Percentiles rank a stretch among this genome's conserved stretches.
Evolutionary conservation across 1,140 invertebrate species (phyloP).

Genomic region (Polypedilum vanderplanki): DNA sequence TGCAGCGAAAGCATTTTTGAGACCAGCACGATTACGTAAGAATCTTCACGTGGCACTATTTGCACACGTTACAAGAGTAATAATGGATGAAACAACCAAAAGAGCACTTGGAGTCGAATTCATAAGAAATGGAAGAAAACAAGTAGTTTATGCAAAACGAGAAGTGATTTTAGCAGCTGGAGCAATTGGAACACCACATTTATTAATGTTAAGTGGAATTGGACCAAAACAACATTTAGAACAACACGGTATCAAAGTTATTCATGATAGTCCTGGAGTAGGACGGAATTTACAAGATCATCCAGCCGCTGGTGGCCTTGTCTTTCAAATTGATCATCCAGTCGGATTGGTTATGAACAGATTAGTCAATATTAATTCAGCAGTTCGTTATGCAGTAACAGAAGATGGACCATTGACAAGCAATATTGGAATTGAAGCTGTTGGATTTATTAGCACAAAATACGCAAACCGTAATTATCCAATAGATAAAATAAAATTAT

Average conservation of each 20-base stretch:
- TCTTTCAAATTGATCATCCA: slow-evolving; percentile 72
- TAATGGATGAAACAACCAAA: slow-evolving; percentile 63
- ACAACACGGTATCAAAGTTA: slow-evolving; percentile 57
- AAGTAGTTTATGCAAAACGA: slow-evolving; percentile 59
- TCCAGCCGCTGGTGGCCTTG: slow-evolving; percentile 69
- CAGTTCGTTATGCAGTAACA: slow-evolving; percentile 64
- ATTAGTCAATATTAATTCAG: slow-evolving; percentile 68
- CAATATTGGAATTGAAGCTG: slow-evolving; percentile 72
- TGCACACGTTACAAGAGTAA: slow-evolving; percentile 66
- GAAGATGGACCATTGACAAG: slow-evolving; percentile 76
- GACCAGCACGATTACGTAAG: slow-evolving; percentile 61
- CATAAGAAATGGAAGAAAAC: slow-evolving; percentile 55
- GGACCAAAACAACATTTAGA: slow-evolving; percentile 65
- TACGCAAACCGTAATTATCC: slow-evolving; percentile 66
- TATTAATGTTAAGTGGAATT: slow-evolving; percentile 80
- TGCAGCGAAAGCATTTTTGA: slow-evolving; percentile 70
- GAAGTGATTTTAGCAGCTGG: slow-evolving; percentile 77
- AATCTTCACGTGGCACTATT: slow-evolving; percentile 70
- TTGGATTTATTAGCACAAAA: slow-evolving; percentile 79
- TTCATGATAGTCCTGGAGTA: slow-evolving; percentile 65
- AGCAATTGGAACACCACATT: slow-evolving; percentile 66
- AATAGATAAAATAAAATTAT: no score
- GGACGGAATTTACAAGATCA: slow-evolving; percentile 80
- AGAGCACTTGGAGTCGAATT: slow-evolving; percentile 72
- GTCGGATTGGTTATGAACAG: slow-evolving; percentile 67